Evolutionary conservation across 2,797 vertebrate genomes (phyloP).

Genomic region (Spatula versicolor): DNA sequence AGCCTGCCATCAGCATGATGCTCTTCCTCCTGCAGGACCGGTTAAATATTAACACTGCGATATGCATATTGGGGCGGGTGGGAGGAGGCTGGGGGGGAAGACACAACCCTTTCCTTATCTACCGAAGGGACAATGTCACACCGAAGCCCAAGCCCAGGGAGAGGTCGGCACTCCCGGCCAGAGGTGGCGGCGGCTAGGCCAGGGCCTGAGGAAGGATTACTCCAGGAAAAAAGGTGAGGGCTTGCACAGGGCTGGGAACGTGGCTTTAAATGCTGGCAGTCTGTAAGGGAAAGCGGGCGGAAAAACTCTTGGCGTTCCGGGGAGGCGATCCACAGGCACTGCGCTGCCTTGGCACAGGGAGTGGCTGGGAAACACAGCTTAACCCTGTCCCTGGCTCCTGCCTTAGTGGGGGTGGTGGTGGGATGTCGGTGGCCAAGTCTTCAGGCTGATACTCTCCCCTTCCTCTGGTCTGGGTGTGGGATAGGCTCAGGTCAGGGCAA

Average conservation of each 20-base stretch:
- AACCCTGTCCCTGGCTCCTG: not conserved
- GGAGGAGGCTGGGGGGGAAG: not conserved
- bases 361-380: not conserved
- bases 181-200: not conserved
- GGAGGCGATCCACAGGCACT: not conserved
- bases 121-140: not conserved
- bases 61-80: not conserved
- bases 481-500: not conserved
- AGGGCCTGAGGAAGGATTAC: fast-evolving
- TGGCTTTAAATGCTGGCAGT: fast-evolving
- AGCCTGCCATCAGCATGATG: not conserved
- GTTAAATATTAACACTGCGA: slow-evolving; percentile 64
- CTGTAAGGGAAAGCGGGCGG: not conserved
- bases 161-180: fast-evolving
- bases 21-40: not conserved
- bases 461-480: fast-evolving
- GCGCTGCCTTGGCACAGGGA: not conserved
- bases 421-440: fast-evolving
- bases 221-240: not conserved
- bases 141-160: not conserved
- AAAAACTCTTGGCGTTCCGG: fast-evolving
- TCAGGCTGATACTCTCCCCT: fast-evolving
- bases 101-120: not conserved
- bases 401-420: fast-evolving
- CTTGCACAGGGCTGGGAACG: not conserved